Base-by-base conservation (phyloP, 1,140 invertebrate genomes). In the Rhagoletis pomonella region DNA sequence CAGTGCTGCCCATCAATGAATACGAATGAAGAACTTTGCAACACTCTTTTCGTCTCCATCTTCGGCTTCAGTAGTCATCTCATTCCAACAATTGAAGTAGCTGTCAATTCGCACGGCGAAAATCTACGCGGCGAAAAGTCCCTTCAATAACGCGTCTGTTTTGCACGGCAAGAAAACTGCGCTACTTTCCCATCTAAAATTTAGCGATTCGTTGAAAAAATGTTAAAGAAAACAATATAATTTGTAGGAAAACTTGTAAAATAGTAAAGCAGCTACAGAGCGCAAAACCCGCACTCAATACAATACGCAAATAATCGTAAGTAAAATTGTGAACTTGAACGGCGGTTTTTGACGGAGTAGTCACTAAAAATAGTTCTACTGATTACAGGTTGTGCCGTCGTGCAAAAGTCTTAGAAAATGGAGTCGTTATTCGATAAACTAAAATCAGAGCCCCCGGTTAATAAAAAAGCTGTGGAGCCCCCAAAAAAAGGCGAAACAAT, bases 371-470 rank as follows among this genome's bases (percentile, higher is more conserved):
- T 81, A 55, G 47, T 81, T 81, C 19, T 55, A 19, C 67, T 42
- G 39, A 81, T 81, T 81, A 6, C 47, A 81, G 73, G 4, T 19
- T 55, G 47, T 58, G 10, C 14, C 47, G 6, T 19, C 10, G 47
- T 50, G 47, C 3, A 77, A 17, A 50, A 47, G 3, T 42, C 59
- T n/a, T 9, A 5, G 44, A 88, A 88, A 85, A 88, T 88, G 87
- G 65, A 81, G 42, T 59, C 84, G 55, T 50, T 88, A 29, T 88
- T 88, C 64, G 87, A 88, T 42, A 19, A 60, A 59, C 50, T 88
- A 2, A 88, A 86, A 47, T 9, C 87, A 12, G 87, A 19, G 29
- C n/a, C 81, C 1, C 84, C 87, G n/a, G 10, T 85, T 44, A 88
- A 55, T 55, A n/a, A 19, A 69, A 47, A 60, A 77, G 9, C 1